phyloP scores from a whole-genome alignment of 2,888 invertebrate species.

The Branchipolynoe longqiensis region DNA sequence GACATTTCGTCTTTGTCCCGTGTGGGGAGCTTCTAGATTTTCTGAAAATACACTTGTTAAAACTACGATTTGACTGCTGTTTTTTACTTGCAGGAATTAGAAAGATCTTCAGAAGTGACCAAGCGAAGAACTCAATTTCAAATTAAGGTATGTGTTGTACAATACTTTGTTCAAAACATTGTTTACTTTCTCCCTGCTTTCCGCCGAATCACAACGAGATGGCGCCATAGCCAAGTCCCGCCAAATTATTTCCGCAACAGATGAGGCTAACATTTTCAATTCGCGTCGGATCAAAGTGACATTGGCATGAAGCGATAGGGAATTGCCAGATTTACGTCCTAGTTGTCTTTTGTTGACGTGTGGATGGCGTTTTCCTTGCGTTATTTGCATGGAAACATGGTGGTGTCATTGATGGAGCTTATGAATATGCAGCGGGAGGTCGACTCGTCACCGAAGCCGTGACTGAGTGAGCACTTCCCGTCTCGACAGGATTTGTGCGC shows the following conservation, averaged over 20 bases:
- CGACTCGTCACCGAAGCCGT: background rate
- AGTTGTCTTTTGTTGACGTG: no score
- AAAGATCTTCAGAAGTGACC: constrained; percentile 69
- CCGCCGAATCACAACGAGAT: background rate
- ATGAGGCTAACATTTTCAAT: background rate
- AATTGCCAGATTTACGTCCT: background rate
- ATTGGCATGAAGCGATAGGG: background rate
- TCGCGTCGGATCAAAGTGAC: background rate
- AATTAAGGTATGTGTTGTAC: constrained; percentile 72
- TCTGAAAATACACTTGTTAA: background rate
- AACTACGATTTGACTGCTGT: background rate
- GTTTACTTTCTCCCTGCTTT: background rate
- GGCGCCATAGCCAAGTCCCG: constrained; percentile 40
- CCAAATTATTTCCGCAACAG: constrained; percentile 8
- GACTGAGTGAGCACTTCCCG: background rate
- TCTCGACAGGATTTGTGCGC: background rate
- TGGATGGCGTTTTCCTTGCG: background rate
- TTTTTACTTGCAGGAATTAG: constrained; percentile 69
- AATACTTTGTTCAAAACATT: background rate
- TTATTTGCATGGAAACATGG: background rate
- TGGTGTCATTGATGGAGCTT: background rate
- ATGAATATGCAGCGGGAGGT: constrained; percentile 17
- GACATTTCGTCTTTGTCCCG: constrained; percentile 6
- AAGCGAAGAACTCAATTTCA: constrained; percentile 74
- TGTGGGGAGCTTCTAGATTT: background rate